Conservation (phyloP, 1,140 invertebrate genomes). For the Mamestra configurata region DNA sequence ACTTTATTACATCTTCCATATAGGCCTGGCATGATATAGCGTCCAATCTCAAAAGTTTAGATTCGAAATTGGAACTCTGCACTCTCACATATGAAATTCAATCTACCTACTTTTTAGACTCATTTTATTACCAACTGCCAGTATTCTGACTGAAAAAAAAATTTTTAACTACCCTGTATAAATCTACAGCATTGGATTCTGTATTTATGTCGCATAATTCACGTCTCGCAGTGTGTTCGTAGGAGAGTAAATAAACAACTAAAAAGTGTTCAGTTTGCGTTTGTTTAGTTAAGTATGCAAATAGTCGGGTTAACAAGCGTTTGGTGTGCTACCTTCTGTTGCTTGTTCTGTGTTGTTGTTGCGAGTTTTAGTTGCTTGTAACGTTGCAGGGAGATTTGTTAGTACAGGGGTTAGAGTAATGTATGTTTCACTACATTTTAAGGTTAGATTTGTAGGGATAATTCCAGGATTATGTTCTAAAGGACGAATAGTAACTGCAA, state of each 20-base stretch:
- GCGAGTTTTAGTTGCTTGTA: conserved; percentile 14
- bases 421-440: not conserved
- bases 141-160: conserved; percentile 1
- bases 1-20: conserved; percentile 5
- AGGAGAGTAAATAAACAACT: conserved; percentile 16
- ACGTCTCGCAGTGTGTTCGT: not conserved
- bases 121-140: conserved; percentile 1
- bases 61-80: conserved; percentile 24
- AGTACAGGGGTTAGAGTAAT: not conserved
- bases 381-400: not conserved
- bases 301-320: conserved; percentile 17
- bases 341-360: conserved; percentile 12
- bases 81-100: conserved; percentile 4
- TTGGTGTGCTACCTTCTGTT: not conserved
- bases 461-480: too few species aligned
- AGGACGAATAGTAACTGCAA: too few species aligned
- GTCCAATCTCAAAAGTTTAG: conserved; percentile 17
- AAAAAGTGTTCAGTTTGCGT: conserved; percentile 34
- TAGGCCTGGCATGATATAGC: not conserved
- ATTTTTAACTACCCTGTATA: not conserved
- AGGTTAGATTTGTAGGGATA: too few species aligned
- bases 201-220: not conserved
- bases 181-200: not conserved
- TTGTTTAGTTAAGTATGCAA: conserved; percentile 35
- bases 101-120: conserved; percentile 23